A percentile compares a stretch with the other conserved stretches of the same genome.
These are phyloP conservation scores for Choristoneura rosaceana DNA, from an alignment of 2,888 invertebrate genomes.

Conservation along the genomic window DNA sequence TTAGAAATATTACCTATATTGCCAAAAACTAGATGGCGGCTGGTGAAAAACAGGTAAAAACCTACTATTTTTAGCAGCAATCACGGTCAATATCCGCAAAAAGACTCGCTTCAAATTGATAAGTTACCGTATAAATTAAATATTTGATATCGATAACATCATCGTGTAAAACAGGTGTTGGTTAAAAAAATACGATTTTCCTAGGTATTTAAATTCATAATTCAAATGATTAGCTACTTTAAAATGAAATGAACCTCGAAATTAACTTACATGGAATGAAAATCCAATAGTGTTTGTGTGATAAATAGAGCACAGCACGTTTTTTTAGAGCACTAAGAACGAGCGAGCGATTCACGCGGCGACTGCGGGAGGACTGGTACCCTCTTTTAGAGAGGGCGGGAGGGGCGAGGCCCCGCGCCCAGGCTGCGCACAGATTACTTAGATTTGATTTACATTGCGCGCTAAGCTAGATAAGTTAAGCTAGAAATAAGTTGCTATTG, in stretches of 20 bases:
- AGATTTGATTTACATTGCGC: slow-evolving; percentile 62
- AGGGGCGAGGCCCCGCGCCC: slow-evolving; percentile 68
- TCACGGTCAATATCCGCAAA: not conserved
- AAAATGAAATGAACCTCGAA: slow-evolving; percentile 46
- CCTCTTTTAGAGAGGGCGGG: slow-evolving; percentile 68
- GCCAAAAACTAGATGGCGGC: not conserved
- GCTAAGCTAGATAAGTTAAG: slow-evolving; percentile 20
- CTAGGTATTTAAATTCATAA: no score
- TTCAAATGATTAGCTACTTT: no score
- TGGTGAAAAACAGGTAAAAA: not conserved
- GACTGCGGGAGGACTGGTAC: slow-evolving; percentile 73
- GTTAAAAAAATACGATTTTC: slow-evolving; percentile 34
- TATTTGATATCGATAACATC: slow-evolving; percentile 29
- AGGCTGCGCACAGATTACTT: slow-evolving; percentile 56
- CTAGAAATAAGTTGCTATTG: not conserved
- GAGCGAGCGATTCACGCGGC: slow-evolving; percentile 58
- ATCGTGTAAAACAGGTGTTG: slow-evolving; percentile 40
- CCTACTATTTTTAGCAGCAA: slow-evolving; percentile 1
- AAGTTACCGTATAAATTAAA: slow-evolving; percentile 27
- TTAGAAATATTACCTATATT: no score
- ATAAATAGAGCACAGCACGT: slow-evolving; percentile 72
- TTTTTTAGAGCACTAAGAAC: slow-evolving; percentile 61
- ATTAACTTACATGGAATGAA: slow-evolving; percentile 69
- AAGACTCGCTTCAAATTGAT: slow-evolving; percentile 17
- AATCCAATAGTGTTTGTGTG: slow-evolving; percentile 69